These are phyloP conservation scores for Amiota minor DNA, from an alignment of 2,888 invertebrate species.

Conservation along the genomic window DNA sequence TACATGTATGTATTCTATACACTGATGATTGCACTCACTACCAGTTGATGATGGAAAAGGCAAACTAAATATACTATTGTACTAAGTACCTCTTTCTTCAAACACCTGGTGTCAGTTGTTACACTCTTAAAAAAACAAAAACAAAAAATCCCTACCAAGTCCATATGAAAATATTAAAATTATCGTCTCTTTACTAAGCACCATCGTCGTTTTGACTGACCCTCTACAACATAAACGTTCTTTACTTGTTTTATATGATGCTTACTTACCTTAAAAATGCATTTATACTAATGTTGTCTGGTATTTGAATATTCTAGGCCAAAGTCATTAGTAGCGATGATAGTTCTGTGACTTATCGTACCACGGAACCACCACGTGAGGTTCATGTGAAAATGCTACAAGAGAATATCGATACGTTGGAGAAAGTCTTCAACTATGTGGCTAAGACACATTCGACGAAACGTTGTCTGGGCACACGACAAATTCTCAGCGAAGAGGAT, in stretches of 20 bases:
- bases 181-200: too few species aligned
- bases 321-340: constrained; percentile 80
- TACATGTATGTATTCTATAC: not conserved
- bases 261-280: not conserved
- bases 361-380: constrained; percentile 80
- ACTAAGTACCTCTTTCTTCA: not conserved
- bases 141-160: not conserved
- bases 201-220: not conserved
- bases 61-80: too few species aligned
- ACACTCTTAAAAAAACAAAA: not conserved
- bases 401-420: constrained; percentile 86
- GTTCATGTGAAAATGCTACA: constrained; percentile 83
- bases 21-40: not conserved
- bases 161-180: not conserved
- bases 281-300: not conserved
- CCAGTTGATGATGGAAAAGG: too few species aligned
- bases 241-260: not conserved
- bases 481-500: constrained; percentile 93
- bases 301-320: constrained; percentile 76
- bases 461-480: constrained; percentile 90
- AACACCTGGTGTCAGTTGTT: not conserved
- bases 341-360: constrained; percentile 82
- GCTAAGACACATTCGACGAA: constrained; percentile 82
- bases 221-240: not conserved
- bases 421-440: constrained; percentile 87